phyloP scores from a whole-genome alignment of 2,113 vertebrate genomes.

The Aythya baeri region DNA sequence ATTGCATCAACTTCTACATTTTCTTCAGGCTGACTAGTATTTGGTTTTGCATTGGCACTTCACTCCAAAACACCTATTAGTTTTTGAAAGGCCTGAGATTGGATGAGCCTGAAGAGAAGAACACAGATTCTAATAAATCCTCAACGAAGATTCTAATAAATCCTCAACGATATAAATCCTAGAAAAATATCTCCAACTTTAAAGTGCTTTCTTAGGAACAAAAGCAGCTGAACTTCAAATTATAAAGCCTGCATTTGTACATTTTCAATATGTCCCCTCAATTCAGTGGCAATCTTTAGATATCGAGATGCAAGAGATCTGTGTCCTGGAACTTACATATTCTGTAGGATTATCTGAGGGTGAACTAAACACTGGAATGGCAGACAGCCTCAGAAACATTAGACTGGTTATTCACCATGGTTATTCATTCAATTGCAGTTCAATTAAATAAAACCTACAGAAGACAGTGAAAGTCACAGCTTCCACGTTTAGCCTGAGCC shows the following conservation, averaged over 20 bases:
- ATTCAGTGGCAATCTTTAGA: not conserved
- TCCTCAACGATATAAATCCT: not conserved
- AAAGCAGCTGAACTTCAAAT: not conserved
- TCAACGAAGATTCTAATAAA: not conserved
- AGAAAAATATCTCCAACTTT: not conserved
- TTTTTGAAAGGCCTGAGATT: not conserved
- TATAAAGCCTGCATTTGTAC: not conserved
- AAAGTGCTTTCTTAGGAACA: not conserved
- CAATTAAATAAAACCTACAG: slow-evolving; percentile 21
- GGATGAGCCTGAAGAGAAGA: not conserved
- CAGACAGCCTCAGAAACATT: slow-evolving; percentile 23
- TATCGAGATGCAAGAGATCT: not conserved
- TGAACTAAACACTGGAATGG: not conserved
- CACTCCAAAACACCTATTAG: not conserved
- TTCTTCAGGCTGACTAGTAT: not conserved
- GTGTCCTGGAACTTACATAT: not conserved
- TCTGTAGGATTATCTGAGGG: not conserved
- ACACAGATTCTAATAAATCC: not conserved
- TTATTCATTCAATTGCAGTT: not conserved
- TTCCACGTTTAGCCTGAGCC: not conserved
- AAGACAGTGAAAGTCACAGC: slow-evolving; percentile 39
- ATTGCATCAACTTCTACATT: not conserved
- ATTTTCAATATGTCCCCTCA: not conserved
- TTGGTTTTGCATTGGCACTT: not conserved
- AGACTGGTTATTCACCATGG: not conserved